Percentiles rank a stretch among this genome's conserved stretches.
These are phyloP conservation scores for Euthynnus affinis DNA, from an alignment of 2,797 vertebrate species.

Conservation along the genomic window DNA sequence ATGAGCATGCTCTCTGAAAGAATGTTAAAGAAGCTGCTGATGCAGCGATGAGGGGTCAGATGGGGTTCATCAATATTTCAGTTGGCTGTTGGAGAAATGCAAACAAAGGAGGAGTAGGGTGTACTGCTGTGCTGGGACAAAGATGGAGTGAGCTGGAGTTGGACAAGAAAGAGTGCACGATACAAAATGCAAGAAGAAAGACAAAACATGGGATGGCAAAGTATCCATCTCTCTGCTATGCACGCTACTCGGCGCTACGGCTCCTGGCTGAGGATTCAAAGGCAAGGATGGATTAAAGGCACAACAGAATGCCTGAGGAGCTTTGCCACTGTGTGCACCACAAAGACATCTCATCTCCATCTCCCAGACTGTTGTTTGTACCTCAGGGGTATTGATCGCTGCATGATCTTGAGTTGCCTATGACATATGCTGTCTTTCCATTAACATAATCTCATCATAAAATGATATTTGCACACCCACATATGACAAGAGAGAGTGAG, in stretches of 20 bases:
- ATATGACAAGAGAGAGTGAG: conserved; percentile 10
- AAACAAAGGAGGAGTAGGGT: conserved; percentile 53
- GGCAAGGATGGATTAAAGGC: conserved; percentile 62
- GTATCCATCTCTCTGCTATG: conserved; percentile 34
- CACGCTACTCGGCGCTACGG: conserved; percentile 25
- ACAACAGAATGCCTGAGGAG: conserved; percentile 57
- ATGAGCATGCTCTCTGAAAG: conserved; percentile 37
- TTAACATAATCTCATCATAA: conserved; percentile 63
- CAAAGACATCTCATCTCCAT: conserved; percentile 58
- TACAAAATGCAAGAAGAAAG: conserved; percentile 19
- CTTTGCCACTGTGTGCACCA: conserved; percentile 29
- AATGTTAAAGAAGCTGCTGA: conserved; percentile 69
- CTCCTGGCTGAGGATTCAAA: conserved; percentile 67
- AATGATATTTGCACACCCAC: conserved; percentile 35
- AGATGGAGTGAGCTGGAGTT: conserved; percentile 32
- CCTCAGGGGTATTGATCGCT: conserved; percentile 47
- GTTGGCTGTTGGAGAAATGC: conserved; percentile 58
- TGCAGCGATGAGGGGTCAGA: conserved; percentile 69
- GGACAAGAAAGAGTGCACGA: conserved; percentile 28
- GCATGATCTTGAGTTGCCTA: conserved; percentile 39
- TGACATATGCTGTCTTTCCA: conserved; percentile 34
- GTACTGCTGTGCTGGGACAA: conserved; percentile 18
- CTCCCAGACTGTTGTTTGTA: conserved; percentile 44
- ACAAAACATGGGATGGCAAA: conserved; percentile 5
- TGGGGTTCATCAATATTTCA: conserved; percentile 80